Evolutionary conservation across 2,113 vertebrate genomes (phyloP).

Genomic region (Rutilus rutilus): DNA sequence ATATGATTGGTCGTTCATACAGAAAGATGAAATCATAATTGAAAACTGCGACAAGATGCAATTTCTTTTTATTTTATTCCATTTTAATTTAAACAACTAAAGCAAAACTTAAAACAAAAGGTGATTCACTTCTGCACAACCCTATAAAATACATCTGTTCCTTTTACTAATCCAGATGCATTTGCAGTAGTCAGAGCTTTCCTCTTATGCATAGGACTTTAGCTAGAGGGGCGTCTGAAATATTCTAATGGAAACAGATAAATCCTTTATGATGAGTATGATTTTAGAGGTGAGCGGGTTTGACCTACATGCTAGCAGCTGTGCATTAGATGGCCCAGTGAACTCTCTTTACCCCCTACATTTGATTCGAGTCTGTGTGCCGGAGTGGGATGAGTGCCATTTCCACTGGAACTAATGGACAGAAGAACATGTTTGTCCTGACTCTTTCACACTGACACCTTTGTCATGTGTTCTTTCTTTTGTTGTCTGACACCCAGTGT

Average conservation of each 20-base stretch:
- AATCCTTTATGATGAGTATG: not conserved
- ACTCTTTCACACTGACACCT: not conserved
- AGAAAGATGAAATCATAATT: not conserved
- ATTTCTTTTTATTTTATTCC: not conserved
- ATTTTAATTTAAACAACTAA: not conserved
- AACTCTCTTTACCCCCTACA: not conserved
- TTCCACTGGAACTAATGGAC: conserved; percentile 20
- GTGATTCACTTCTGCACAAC: not conserved
- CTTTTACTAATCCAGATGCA: not conserved
- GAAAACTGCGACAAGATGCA: not conserved
- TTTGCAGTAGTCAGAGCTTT: not conserved
- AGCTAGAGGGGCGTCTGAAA: not conserved
- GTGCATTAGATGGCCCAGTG: conserved; percentile 30
- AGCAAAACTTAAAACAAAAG: not conserved
- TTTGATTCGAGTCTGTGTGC: not conserved
- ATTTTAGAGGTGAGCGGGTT: not conserved
- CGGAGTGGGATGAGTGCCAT: not conserved
- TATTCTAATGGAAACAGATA: conserved; percentile 5
- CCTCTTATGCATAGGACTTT: not conserved
- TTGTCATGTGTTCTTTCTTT: not conserved
- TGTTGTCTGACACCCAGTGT: conserved; percentile 14
- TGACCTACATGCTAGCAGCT: conserved; percentile 38
- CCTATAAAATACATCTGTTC: not conserved
- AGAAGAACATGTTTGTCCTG: conserved; percentile 4
- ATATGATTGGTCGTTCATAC: too few species aligned